Percentiles rank a stretch among this genome's conserved stretches.
Evolutionary conservation across 2,888 invertebrate genomes (phyloP).

Genomic region (Acrobeloides nanus): DNA sequence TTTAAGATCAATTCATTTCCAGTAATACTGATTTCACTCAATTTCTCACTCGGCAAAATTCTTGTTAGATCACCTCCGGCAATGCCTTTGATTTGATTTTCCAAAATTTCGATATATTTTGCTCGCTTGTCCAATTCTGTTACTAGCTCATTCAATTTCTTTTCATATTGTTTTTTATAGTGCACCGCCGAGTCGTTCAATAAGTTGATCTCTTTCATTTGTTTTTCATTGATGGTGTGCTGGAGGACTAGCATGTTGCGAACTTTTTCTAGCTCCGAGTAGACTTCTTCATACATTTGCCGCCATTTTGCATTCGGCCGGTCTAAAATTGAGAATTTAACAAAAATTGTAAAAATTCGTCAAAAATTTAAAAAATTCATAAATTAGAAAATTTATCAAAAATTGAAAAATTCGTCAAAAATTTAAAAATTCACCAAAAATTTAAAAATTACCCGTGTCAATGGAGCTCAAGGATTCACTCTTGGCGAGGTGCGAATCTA

Average conservation of each 20-base stretch:
- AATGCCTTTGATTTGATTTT: constrained; percentile 39
- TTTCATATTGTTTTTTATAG: too few relatives aligned
- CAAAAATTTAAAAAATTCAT: too few relatives aligned
- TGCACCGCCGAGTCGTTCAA: too few relatives aligned
- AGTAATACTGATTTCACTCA: too few relatives aligned
- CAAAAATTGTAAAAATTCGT: too few relatives aligned
- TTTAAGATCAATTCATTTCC: constrained; percentile 16
- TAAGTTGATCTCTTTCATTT: constrained; percentile 24
- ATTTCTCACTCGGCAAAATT: constrained; percentile 12
- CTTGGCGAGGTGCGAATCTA: constrained; percentile 17
- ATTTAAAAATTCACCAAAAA: too few relatives aligned
- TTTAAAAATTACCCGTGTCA: too few relatives aligned
- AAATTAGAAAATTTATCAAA: too few relatives aligned
- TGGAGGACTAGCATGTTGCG: constrained; percentile 58
- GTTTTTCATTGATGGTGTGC: constrained; percentile 57
- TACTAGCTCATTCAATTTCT: constrained; percentile 55
- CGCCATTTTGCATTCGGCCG: too few relatives aligned
- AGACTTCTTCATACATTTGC: constrained; percentile 41
- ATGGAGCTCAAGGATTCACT: too few relatives aligned
- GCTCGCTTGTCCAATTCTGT: constrained; percentile 50
- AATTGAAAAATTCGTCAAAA: too few relatives aligned
- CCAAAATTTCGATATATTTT: constrained; percentile 24
- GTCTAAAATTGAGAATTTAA: too few relatives aligned
- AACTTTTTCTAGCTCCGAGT: constrained; percentile 58
- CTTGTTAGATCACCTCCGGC: constrained; percentile 30